phyloP scores from a whole-genome alignment of 2,888 invertebrate genomes.

The Metacarcinus magister region DNA sequence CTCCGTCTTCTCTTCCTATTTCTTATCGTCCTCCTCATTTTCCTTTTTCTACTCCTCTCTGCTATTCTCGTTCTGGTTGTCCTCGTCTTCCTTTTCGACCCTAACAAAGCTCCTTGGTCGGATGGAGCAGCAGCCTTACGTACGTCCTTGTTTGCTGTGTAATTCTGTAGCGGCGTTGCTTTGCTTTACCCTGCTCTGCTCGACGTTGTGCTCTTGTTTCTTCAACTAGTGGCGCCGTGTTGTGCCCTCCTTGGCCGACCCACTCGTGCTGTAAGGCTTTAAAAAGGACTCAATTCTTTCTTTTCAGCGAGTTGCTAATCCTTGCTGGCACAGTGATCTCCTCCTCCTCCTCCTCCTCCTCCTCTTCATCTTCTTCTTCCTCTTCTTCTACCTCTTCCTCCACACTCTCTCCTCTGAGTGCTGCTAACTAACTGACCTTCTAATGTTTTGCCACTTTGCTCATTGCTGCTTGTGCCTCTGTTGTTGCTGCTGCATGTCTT shows the following conservation, averaged over 20 bases:
- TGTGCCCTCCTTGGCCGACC: not conserved
- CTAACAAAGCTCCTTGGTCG: not conserved
- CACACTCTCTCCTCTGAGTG: not conserved
- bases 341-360: not conserved
- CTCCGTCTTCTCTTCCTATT: not conserved
- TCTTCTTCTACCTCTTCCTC: not conserved
- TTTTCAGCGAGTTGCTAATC: not conserved
- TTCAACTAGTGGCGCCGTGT: not conserved
- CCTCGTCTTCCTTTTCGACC: not conserved
- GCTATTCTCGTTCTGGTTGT: not conserved
- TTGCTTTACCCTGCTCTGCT: not conserved
- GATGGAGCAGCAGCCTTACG: not conserved
- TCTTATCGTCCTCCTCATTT: not conserved
- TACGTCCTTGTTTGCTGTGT: not conserved
- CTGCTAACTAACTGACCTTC: not conserved
- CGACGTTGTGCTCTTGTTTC: not conserved
- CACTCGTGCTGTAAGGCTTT: not conserved
- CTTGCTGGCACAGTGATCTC: not conserved
- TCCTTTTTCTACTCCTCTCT: not conserved
- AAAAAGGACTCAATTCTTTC: conserved; percentile 32
- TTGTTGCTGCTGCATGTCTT: not conserved
- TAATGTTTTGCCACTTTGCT: not conserved
- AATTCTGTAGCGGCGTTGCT: not conserved
- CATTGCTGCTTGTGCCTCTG: not conserved
- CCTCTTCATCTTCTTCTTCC: not conserved